Conservation (phyloP, 2,797 vertebrate genomes). For the Choloepus didactylus region DNA sequence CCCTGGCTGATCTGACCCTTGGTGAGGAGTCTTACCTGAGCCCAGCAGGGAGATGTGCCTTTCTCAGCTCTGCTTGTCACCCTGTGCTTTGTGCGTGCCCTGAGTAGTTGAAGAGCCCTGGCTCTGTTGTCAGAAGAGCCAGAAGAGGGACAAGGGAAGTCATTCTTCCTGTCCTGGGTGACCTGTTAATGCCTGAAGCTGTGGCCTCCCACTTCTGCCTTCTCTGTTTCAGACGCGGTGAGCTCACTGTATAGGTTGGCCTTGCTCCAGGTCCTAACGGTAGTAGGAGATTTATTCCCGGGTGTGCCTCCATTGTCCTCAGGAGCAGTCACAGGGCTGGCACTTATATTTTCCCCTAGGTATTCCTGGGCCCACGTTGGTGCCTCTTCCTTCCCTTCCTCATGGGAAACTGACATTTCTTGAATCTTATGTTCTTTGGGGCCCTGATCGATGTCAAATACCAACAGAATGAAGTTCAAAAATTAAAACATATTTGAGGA, state of each 20-base stretch:
- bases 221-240: not conserved
- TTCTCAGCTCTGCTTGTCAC: not conserved
- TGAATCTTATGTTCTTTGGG: not conserved
- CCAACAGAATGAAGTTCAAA: not conserved
- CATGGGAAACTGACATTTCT: not conserved
- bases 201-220: not conserved
- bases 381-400: not conserved
- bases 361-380: too few relatives aligned
- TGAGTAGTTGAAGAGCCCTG: not conserved
- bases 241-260: not conserved
- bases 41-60: not conserved
- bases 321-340: too few relatives aligned
- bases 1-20: not conserved
- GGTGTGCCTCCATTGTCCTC: too few relatives aligned
- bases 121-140: not conserved
- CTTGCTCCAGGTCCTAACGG: not conserved
- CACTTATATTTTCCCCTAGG: too few relatives aligned
- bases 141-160: not conserved
- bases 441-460: not conserved
- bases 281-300: too few relatives aligned
- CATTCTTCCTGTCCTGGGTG: not conserved
- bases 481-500: not conserved
- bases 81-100: not conserved
- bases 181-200: not conserved
- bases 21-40: slow-evolving; percentile 52